Conservation (phyloP, 1,140 invertebrate genomes). For the Mesaphorura yosii region DNA sequence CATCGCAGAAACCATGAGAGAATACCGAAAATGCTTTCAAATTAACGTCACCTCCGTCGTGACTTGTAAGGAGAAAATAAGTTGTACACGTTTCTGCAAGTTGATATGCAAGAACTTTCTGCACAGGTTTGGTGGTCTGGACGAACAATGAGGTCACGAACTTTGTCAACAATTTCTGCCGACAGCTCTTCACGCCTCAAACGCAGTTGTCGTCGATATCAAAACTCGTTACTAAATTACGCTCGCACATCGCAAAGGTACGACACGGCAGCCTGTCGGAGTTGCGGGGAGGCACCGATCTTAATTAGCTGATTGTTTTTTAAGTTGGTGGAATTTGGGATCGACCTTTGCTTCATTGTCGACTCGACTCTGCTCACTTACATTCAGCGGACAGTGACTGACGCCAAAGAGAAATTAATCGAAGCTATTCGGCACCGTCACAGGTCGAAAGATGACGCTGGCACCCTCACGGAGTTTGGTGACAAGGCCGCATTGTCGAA, state of each 20-base stretch:
- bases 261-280: too few relatives aligned
- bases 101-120: slow-evolving; percentile 9
- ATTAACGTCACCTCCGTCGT: slow-evolving; percentile 54
- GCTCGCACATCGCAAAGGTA: slow-evolving; percentile 61
- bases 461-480: slow-evolving; percentile 55
- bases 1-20: slow-evolving; percentile 70
- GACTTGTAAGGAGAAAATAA: neutral
- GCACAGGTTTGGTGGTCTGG: slow-evolving; percentile 76
- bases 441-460: slow-evolving; percentile 55
- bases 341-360: slow-evolving; percentile 72
- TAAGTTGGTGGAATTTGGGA: slow-evolving; percentile 54
- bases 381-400: slow-evolving; percentile 48
- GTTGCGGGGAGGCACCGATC: too few relatives aligned
- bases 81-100: neutral
- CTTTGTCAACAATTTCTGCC: slow-evolving; percentile 65
- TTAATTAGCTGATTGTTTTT: slow-evolving; percentile 28
- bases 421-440: slow-evolving; percentile 53
- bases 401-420: slow-evolving; percentile 58
- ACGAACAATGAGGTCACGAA: slow-evolving; percentile 69
- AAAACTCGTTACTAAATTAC: slow-evolving; percentile 69
- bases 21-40: slow-evolving; percentile 72
- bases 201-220: slow-evolving; percentile 67
- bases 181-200: slow-evolving; percentile 89
- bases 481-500: slow-evolving; percentile 43
- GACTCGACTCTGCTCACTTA: slow-evolving; percentile 62